phyloP scores from a whole-genome alignment of 2,113 vertebrate species.

The Nematolebias whitei region DNA sequence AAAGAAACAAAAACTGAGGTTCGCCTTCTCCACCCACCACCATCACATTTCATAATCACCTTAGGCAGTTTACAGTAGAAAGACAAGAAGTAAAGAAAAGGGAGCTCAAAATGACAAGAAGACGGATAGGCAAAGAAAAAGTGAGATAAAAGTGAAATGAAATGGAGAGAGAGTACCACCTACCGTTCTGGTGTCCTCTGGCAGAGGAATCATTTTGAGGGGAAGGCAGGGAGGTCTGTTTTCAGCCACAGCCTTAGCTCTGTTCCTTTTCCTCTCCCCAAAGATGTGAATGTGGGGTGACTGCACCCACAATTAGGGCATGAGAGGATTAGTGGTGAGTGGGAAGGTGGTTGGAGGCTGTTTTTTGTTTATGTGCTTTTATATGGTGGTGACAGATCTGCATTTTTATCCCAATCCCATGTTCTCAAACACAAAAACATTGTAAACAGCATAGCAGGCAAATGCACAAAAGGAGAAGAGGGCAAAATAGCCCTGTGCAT shows the following conservation, averaged over 20 bases:
- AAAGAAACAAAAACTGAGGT: constrained; percentile 62
- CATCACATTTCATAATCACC: constrained; percentile 68
- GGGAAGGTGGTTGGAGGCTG: constrained; percentile 67
- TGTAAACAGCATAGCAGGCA: constrained; percentile 61
- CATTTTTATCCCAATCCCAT: constrained; percentile 26
- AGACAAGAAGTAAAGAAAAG: constrained; percentile 40
- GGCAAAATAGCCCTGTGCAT: constrained; percentile 40
- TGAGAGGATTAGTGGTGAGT: constrained; percentile 71
- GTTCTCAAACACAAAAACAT: constrained; percentile 61
- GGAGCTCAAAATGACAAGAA: constrained; percentile 53
- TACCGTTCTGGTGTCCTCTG: constrained; percentile 69
- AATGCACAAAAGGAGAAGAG: constrained; percentile 42
- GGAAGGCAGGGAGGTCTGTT: constrained; percentile 59
- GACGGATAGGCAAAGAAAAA: constrained; percentile 60
- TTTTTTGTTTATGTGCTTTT: constrained; percentile 66
- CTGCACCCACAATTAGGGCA: constrained; percentile 73
- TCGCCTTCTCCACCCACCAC: constrained; percentile 51
- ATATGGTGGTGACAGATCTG: constrained; percentile 49
- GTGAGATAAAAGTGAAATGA: constrained; percentile 66
- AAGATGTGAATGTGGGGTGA: constrained; percentile 66
- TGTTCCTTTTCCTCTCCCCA: constrained; percentile 25
- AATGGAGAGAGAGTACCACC: constrained; percentile 70
- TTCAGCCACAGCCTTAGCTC: constrained; percentile 41
- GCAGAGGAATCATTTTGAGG: constrained; percentile 47
- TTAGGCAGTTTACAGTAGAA: constrained; percentile 59